These are phyloP conservation scores for Scaptomyza pallida DNA, from an alignment of 1,140 invertebrate species.

Conservation along the genomic window DNA sequence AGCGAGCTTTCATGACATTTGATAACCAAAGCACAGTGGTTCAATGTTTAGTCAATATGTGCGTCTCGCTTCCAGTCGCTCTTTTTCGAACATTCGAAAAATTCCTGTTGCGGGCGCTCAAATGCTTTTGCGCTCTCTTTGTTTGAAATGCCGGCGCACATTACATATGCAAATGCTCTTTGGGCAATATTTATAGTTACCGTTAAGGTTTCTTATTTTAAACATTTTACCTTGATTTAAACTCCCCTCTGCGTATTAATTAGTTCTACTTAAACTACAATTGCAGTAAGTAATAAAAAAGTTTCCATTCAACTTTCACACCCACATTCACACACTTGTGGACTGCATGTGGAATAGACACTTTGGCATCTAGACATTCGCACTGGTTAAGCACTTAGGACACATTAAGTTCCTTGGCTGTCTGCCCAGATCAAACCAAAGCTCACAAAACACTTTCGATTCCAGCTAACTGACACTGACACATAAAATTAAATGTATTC, in stretches of 20 bases:
- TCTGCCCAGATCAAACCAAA: slow-evolving; percentile 47
- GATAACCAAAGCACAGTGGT: slow-evolving; percentile 54
- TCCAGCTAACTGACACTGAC: slow-evolving; percentile 58
- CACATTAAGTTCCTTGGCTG: slow-evolving; percentile 61
- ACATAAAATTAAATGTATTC: slow-evolving; percentile 62
- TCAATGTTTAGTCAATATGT: slow-evolving; percentile 22
- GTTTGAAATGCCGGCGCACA: slow-evolving; percentile 33
- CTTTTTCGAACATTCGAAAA: slow-evolving; percentile 42
- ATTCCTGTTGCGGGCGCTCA: neutral
- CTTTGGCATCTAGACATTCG: slow-evolving; percentile 41
- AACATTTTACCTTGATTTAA: neutral
- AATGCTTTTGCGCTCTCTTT: no score
- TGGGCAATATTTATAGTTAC: slow-evolving; percentile 25
- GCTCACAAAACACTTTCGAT: slow-evolving; percentile 7
- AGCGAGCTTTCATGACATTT: slow-evolving; percentile 42
- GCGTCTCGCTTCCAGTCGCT: slow-evolving; percentile 45
- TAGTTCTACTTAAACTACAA: slow-evolving; percentile 18
- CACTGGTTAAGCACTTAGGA: slow-evolving; percentile 62
- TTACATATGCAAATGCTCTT: slow-evolving; percentile 43
- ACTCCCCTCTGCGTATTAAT: slow-evolving; percentile 1
- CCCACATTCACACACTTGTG: no score
- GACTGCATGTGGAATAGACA: neutral
- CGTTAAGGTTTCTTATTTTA: slow-evolving; percentile 2
- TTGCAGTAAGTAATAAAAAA: neutral
- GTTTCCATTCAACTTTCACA: neutral